Evolutionary conservation across 2,888 invertebrate genomes (phyloP), one percentile per base, ranked within the genome.

Genomic region (Apamea anceps): DNA sequence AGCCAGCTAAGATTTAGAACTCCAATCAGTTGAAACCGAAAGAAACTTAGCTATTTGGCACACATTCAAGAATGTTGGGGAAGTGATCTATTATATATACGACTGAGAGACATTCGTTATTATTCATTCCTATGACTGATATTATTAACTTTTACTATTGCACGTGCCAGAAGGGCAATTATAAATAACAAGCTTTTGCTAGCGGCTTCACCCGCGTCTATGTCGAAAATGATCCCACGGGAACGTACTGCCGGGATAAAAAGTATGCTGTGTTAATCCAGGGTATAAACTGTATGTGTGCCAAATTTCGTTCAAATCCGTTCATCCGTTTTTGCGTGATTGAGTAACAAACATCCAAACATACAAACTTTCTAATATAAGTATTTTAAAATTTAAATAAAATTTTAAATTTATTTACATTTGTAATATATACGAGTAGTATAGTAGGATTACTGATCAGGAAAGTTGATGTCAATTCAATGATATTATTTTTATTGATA

Each of bases 31-130:
- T 48, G 37, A 72, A 72, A 48, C 65, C 37, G 48, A 79, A 79
- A 84, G 76, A 84, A 79, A 72, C 72, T 48, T n/a, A 66, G 66
- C 28, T 75, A 66, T 72, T 80, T 85, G 85, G 85, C 85, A 75
- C 25, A 1, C 13, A 18, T 67, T 84, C 85, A 85, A 83, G 66
- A 84, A 85, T 85, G 80, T 70, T 63, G 25, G 32, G 77, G 77
- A 84, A 83, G 68, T 75, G 65, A 87, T 77, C 51, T 66, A 66
- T 85, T 79, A 84, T 79, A 65, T 72, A 77, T 32, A 84, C 45
- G 37, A 76, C 68, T 77, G 75, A 80, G 77, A 77, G 57, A 45
- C 15, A 84, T 77, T 75, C 28, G 65, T 77, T 57, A 83, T 86
- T 77, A 77, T 63, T 62, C 72, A 72, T 72, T 48, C 65, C 42